Percentiles rank a stretch among this genome's conserved stretches.
phyloP scores from a whole-genome alignment of 2,113 vertebrate species.

The Pristiophorus japonicus region DNA sequence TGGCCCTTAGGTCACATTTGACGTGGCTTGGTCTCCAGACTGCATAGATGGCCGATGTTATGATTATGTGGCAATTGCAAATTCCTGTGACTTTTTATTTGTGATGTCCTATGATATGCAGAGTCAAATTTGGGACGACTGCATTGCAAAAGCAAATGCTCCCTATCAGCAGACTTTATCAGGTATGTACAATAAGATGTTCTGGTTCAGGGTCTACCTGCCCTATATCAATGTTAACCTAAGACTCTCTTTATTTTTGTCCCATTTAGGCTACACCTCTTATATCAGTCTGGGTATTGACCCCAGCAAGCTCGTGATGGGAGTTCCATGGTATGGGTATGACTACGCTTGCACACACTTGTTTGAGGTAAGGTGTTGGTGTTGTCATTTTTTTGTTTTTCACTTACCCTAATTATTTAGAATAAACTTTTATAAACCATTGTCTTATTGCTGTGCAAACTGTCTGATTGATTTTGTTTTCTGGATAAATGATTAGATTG shows the following conservation, averaged over 20 bases:
- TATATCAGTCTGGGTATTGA: constrained; percentile 73
- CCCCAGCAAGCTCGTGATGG: constrained; percentile 85
- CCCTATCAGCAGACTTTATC: constrained; percentile 71
- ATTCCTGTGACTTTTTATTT: constrained; percentile 85
- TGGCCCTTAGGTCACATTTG: constrained; percentile 80
- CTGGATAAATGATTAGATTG: background rate
- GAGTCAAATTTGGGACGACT: constrained; percentile 80
- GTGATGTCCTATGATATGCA: constrained; percentile 96
- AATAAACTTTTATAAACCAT: too few species aligned
- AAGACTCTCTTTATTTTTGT: constrained; percentile 9
- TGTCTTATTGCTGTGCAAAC: background rate
- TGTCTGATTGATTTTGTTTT: background rate
- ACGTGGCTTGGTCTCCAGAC: constrained; percentile 85
- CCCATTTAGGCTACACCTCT: constrained; percentile 69
- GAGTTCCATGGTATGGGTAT: constrained; percentile 96
- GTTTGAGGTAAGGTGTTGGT: constrained; percentile 58
- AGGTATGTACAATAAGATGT: constrained; percentile 57
- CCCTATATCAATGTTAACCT: background rate
- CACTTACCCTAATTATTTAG: background rate
- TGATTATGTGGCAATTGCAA: constrained; percentile 78
- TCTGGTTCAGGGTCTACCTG: background rate
- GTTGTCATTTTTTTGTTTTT: background rate
- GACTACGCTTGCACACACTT: constrained; percentile 79
- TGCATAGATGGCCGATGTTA: constrained; percentile 82
- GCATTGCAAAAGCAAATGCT: constrained; percentile 82